Evolutionary conservation across 2,888 invertebrate species (phyloP), one percentile per base, ranked within the genome.

Genomic region (Penaeus monodon): DNA sequence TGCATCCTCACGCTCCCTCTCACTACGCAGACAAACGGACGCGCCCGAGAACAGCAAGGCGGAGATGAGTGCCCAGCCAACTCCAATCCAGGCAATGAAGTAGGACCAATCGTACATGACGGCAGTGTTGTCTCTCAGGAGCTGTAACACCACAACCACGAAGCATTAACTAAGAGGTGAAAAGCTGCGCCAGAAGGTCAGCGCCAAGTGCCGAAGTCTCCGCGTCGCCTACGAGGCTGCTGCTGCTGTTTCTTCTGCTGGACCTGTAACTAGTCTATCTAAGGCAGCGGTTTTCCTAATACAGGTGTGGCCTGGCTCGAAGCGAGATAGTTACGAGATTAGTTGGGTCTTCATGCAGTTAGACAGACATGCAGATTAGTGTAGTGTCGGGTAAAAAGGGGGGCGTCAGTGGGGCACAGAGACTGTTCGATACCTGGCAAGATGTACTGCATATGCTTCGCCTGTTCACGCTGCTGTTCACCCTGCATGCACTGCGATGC

Each of bases 21-120:
- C 98, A 93, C 96, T 97, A 93, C 97, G 95, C 93, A 98, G 95
- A 94, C 98, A 98, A 94, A 97, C 96, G 92, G 98, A 97, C 92
- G 97, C 97, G 93, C 97, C 97, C 92, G 97, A 96, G 93, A 98
- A 96, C 93, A 98, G 95, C 93, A 98, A 96, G 94, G 97, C 97
- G 92, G 97, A 96, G 93, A 98, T 94, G 92, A 98, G 95, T 92
- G 97, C 95, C 94, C 97, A 96, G 91, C 96, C 97, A 92, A 98
- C 97, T 93, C 98, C 98, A 94, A 97, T 96, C 98, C 98, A 98
- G 93, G 97, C 97, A 93, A 98, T 95, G 94, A 97, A 96, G 94
- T 98, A 98, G 92, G 98, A 98, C 98, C 98, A 98, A 94, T 98
- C 98, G 94, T 97, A 96, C 94, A 94, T 95, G 92, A 96, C 94